These are phyloP conservation scores for Lottia scabra DNA, from an alignment of 2,888 invertebrate species.

Conservation along the genomic window DNA sequence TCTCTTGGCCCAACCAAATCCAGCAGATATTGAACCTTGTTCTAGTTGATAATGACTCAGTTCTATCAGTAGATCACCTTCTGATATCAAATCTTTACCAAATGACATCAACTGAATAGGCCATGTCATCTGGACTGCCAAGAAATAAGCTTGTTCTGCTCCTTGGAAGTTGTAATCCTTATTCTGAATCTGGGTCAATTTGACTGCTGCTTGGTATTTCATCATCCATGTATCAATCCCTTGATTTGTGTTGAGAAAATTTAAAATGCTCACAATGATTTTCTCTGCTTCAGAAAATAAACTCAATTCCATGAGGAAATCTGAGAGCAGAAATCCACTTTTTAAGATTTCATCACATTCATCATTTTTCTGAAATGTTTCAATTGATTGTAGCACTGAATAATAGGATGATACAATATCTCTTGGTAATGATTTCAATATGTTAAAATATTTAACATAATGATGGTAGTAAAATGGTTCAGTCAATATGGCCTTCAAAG, in stretches of 20 bases:
- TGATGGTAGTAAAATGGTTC: constrained; percentile 51
- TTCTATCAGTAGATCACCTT: constrained; percentile 49
- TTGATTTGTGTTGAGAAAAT: constrained; percentile 49
- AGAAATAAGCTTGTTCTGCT: constrained; percentile 51
- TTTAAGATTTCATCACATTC: constrained; percentile 50
- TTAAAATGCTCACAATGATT: constrained; percentile 43
- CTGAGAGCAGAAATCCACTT: constrained; percentile 49
- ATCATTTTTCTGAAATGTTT: constrained; percentile 40
- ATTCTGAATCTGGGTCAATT: constrained; percentile 56
- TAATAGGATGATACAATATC: constrained; percentile 50
- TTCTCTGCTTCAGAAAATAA: constrained; percentile 49
- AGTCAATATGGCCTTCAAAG: constrained; percentile 51
- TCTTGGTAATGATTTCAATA: constrained; percentile 42
- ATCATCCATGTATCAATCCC: constrained; percentile 56
- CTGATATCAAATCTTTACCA: constrained; percentile 55
- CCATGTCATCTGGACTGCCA: constrained; percentile 51
- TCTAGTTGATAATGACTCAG: constrained; percentile 54
- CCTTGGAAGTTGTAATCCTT: constrained; percentile 49
- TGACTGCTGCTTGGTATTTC: constrained; percentile 54
- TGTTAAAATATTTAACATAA: constrained; percentile 56
- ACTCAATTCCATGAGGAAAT: constrained; percentile 54
- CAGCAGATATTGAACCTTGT: constrained; percentile 54
- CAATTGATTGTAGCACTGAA: constrained; percentile 45
- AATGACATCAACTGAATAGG: constrained; percentile 63
- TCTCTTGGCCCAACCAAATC: constrained; percentile 54